Conservation (phyloP, 2,888 invertebrate species). For the Saturnia pavonia region DNA sequence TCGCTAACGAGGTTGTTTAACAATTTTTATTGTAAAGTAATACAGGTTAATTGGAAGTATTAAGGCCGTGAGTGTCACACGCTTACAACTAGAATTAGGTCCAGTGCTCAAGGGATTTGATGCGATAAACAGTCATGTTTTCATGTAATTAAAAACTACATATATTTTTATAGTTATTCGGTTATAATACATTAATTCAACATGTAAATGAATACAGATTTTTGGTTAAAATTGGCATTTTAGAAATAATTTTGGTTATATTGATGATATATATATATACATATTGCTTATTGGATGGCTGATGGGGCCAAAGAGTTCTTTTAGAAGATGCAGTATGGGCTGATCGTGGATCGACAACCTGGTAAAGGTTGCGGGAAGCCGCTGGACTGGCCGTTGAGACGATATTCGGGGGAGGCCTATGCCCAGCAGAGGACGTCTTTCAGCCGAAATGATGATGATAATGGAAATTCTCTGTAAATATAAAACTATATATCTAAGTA, state of each 20-base stretch:
- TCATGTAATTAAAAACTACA: not conserved
- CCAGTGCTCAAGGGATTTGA: constrained; percentile 13
- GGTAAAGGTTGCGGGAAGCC: too few species aligned
- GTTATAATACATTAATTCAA: not conserved
- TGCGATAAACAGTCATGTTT: not conserved
- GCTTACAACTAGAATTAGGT: constrained; percentile 16
- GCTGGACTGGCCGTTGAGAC: too few species aligned
- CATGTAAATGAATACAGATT: not conserved
- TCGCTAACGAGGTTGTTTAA: not conserved
- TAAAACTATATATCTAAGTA: not conserved
- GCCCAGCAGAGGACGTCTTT: too few species aligned
- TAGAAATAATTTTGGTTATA: not conserved
- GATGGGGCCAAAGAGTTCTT: too few species aligned
- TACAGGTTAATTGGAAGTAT: constrained; percentile 18
- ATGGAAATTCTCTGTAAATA: not conserved
- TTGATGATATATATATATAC: too few species aligned
- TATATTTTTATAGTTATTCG: not conserved
- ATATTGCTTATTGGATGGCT: too few species aligned
- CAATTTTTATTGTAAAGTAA: constrained; percentile 14
- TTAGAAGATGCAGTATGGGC: too few species aligned
- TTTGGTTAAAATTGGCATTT: not conserved
- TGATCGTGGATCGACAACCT: too few species aligned
- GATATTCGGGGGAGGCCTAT: too few species aligned
- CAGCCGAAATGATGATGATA: too few species aligned
- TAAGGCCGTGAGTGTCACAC: constrained; percentile 17